Conservation (phyloP, 2,113 vertebrate species). For the Sinocyclocheilus anophthalmus region DNA sequence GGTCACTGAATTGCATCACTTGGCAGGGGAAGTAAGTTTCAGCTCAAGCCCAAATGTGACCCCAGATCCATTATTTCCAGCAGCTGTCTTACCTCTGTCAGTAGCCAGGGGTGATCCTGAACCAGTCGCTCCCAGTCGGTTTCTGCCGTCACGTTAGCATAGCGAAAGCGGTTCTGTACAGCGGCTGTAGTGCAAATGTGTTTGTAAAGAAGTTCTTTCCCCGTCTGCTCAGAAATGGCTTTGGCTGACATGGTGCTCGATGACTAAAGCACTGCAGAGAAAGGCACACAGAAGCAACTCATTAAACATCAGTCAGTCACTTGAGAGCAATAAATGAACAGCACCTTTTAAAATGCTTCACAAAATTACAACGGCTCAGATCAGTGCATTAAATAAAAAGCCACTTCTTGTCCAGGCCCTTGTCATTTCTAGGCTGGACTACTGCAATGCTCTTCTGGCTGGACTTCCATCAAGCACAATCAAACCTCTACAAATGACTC, state of each 20-base stretch:
- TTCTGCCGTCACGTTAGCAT: slow-evolving; percentile 82
- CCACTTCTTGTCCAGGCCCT: too few species aligned
- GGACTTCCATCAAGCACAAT: too few species aligned
- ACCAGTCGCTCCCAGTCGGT: slow-evolving; percentile 88
- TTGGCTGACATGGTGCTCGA: slow-evolving; percentile 90
- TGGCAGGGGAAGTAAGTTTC: not conserved
- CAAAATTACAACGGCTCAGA: not conserved
- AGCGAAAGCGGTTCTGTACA: slow-evolving; percentile 93
- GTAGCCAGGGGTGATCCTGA: slow-evolving; percentile 93
- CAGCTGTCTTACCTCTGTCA: slow-evolving; percentile 81
- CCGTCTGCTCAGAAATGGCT: slow-evolving; percentile 95
- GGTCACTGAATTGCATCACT: not conserved
- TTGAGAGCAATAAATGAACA: not conserved
- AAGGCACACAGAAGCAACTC: not conserved
- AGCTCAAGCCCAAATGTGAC: not conserved
- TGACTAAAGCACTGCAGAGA: slow-evolving; percentile 13
- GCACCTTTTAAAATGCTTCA: not conserved
- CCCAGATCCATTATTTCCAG: not conserved
- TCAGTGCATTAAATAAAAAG: not conserved
- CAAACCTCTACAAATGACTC: too few species aligned
- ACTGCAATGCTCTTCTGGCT: too few species aligned
- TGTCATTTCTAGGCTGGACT: too few species aligned
- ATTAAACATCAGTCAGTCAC: not conserved
- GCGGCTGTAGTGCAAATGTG: slow-evolving; percentile 86
- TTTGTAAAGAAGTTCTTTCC: slow-evolving; percentile 95